phyloP scores from a whole-genome alignment of 2,888 invertebrate species.

The Parnassius glacialis region DNA sequence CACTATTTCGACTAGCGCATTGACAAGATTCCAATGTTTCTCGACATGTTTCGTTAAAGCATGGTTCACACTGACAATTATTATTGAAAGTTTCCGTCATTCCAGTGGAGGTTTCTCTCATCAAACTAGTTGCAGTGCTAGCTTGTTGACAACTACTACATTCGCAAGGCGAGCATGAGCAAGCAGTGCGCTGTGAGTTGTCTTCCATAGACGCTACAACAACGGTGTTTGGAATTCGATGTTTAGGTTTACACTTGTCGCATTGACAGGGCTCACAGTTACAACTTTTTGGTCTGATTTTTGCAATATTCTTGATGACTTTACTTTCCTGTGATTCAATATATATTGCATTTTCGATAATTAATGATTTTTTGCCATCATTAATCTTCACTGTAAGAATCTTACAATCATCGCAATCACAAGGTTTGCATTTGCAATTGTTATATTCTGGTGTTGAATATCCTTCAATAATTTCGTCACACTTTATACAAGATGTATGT shows the following conservation, averaged over 20 bases:
- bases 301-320: slow-evolving; percentile 40
- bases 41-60: slow-evolving; percentile 45
- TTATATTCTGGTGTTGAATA: slow-evolving; percentile 25
- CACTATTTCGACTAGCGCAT: slow-evolving; percentile 43
- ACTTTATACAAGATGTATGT: too few relatives aligned
- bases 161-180: slow-evolving; percentile 55
- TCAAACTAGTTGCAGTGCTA: slow-evolving; percentile 33
- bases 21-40: slow-evolving; percentile 43
- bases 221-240: slow-evolving; percentile 30
- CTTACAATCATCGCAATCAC: slow-evolving; percentile 36
- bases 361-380: not conserved
- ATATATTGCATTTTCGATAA: not conserved
- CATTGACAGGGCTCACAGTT: slow-evolving; percentile 49
- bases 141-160: slow-evolving; percentile 47
- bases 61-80: slow-evolving; percentile 46
- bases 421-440: slow-evolving; percentile 45
- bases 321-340: slow-evolving; percentile 33
- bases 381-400: slow-evolving; percentile 16
- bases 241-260: slow-evolving; percentile 39
- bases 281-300: slow-evolving; percentile 36
- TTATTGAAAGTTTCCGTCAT: slow-evolving; percentile 37
- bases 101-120: slow-evolving; percentile 47
- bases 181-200: slow-evolving; percentile 35
- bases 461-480: not conserved
- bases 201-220: slow-evolving; percentile 44